Evolutionary conservation across 2,113 vertebrate species (phyloP).

Genomic region (Thamnaconus septentrionalis): DNA sequence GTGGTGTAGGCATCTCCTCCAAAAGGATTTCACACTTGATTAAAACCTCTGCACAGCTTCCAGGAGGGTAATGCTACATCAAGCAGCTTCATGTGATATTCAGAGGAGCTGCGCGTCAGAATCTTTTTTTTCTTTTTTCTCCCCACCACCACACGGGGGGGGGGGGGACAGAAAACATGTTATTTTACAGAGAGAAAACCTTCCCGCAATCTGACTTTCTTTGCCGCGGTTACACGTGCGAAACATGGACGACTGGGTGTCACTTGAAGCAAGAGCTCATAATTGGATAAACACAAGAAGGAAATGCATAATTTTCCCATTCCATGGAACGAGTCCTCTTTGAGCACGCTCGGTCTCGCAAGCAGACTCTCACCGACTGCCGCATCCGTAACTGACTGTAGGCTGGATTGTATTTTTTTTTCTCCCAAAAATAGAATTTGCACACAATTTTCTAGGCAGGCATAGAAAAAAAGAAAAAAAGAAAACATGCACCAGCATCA

Average conservation of each 20-base stretch:
- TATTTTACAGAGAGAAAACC: not conserved
- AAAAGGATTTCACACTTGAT: conserved; percentile 77
- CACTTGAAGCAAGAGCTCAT: too few species aligned
- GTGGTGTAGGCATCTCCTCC: conserved; percentile 62
- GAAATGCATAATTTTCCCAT: conserved; percentile 1
- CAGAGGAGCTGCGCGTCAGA: conserved; percentile 15
- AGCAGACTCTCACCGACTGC: conserved; percentile 27
- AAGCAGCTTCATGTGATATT: conserved; percentile 48
- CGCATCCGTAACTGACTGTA: conserved; percentile 40
- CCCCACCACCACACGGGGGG: too few species aligned
- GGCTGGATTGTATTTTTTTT: conserved; percentile 26
- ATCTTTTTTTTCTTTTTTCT: not conserved
- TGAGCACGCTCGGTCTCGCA: conserved; percentile 18
- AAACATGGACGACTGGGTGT: too few species aligned
- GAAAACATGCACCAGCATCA: conserved; percentile 29
- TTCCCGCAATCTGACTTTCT: too few species aligned
- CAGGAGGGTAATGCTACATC: conserved; percentile 68
- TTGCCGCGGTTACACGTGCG: too few species aligned
- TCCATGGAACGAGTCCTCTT: conserved; percentile 19
- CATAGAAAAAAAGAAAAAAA: conserved; percentile 47
- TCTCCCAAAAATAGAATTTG: conserved; percentile 37
- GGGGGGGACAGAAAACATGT: not conserved
- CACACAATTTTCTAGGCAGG: conserved; percentile 19
- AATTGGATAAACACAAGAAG: not conserved
- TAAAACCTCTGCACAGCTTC: conserved; percentile 71